phyloP scores from a whole-genome alignment of 2,797 vertebrate genomes.

The Pteropus rufus region DNA sequence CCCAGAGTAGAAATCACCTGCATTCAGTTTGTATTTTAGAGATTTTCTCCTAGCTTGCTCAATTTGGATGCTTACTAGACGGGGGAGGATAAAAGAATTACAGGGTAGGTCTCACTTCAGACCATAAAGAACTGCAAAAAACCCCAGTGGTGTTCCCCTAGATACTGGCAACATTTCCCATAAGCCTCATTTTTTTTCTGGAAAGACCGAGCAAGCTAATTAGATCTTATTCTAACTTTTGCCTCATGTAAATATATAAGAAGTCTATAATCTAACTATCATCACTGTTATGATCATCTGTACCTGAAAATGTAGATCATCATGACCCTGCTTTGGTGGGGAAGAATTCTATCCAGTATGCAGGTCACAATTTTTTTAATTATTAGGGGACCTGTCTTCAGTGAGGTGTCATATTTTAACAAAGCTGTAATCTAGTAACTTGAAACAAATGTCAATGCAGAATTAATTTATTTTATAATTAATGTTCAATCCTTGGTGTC shows the following conservation, averaged over 20 bases:
- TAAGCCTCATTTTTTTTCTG: neutral
- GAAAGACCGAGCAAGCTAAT: neutral
- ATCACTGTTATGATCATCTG: neutral
- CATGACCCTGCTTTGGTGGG: neutral
- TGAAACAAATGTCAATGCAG: constrained; percentile 76
- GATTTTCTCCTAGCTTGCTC: neutral
- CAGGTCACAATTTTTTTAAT: constrained; percentile 75
- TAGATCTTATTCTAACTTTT: neutral
- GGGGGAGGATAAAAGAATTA: neutral
- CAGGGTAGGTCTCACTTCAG: neutral
- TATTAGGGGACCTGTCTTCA: constrained; percentile 74
- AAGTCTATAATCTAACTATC: neutral
- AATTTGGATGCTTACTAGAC: neutral
- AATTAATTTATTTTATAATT: constrained; percentile 80
- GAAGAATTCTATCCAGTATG: constrained; percentile 65
- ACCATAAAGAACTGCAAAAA: neutral
- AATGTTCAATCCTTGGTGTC: constrained; percentile 74
- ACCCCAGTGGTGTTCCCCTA: neutral
- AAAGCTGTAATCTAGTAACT: constrained; percentile 75
- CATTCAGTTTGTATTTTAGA: neutral
- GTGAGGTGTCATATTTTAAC: constrained; percentile 75
- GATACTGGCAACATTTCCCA: neutral
- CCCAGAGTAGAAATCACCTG: neutral
- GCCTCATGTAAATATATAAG: neutral
- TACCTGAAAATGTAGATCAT: neutral